Evolutionary conservation across 2,888 invertebrate species (phyloP).

Genomic region (Argyra leucocephala): DNA sequence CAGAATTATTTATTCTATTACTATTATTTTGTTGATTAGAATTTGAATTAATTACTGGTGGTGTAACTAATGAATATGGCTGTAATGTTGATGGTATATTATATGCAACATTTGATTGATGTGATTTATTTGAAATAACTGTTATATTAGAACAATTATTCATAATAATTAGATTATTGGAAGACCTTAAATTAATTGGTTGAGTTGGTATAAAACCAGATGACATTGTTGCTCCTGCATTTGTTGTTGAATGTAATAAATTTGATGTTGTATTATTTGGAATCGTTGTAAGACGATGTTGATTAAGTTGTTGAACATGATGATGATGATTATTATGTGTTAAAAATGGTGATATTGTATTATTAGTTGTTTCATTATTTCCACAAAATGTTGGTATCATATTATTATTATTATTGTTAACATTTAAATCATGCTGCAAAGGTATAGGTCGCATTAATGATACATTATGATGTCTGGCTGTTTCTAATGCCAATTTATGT

Average conservation of each 20-base stretch:
- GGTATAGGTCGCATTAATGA: not conserved
- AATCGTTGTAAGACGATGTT: not conserved
- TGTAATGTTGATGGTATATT: not conserved
- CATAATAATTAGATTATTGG: constrained; percentile 17
- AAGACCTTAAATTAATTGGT: constrained; percentile 12
- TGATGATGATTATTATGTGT: not conserved
- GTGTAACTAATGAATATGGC: not conserved
- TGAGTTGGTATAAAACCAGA: constrained; percentile 8
- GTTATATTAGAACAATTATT: constrained; percentile 8
- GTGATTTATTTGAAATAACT: not conserved
- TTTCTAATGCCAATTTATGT: not conserved
- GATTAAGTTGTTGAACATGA: not conserved
- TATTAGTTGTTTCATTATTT: not conserved
- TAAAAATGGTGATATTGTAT: not conserved
- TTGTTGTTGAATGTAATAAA: constrained; percentile 4
- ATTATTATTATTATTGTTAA: not conserved
- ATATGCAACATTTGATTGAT: not conserved
- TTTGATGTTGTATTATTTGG: not conserved
- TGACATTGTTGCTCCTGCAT: constrained; percentile 16
- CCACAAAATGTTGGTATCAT: not conserved
- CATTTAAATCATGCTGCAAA: not conserved
- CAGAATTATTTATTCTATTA: constrained; percentile 8
- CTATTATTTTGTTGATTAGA: not conserved
- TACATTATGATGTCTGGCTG: not conserved
- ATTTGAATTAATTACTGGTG: not conserved